A percentile compares a stretch with the other conserved stretches of the same genome.
phyloP scores from a whole-genome alignment of 2,113 vertebrate genomes.

The Ciconia stormi region DNA sequence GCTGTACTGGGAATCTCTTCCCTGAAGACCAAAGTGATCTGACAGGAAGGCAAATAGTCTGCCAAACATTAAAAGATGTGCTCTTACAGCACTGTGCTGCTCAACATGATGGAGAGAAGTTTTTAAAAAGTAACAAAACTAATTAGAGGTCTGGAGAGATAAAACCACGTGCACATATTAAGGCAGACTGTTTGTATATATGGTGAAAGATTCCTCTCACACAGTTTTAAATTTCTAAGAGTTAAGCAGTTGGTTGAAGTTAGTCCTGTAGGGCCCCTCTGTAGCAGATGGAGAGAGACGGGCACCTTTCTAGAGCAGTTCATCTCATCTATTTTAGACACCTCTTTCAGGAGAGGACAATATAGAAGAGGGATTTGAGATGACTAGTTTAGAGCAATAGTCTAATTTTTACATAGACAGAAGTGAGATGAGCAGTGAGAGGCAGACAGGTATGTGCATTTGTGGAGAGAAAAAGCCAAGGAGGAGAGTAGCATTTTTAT shows the following conservation, averaged over 20 bases:
- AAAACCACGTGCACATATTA: background rate
- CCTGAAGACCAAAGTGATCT: background rate
- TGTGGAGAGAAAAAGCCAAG: background rate
- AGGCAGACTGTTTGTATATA: background rate
- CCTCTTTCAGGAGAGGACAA: background rate
- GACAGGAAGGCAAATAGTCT: background rate
- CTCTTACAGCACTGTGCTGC: background rate
- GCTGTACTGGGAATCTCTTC: background rate
- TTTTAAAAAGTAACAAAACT: background rate
- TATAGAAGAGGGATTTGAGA: background rate
- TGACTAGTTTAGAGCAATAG: background rate
- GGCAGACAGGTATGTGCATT: background rate
- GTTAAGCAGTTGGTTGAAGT: background rate
- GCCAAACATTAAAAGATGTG: background rate
- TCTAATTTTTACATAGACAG: background rate
- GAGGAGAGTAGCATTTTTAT: background rate
- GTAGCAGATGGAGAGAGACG: background rate
- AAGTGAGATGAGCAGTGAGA: background rate
- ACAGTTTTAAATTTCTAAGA: background rate
- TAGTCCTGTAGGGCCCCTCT: background rate
- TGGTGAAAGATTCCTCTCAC: background rate
- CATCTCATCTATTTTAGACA: background rate
- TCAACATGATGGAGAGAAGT: background rate
- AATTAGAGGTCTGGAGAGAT: background rate
- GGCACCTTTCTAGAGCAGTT: background rate